Conservation (phyloP, 2,888 invertebrate genomes). For the Drosophila gaucha region DNA sequence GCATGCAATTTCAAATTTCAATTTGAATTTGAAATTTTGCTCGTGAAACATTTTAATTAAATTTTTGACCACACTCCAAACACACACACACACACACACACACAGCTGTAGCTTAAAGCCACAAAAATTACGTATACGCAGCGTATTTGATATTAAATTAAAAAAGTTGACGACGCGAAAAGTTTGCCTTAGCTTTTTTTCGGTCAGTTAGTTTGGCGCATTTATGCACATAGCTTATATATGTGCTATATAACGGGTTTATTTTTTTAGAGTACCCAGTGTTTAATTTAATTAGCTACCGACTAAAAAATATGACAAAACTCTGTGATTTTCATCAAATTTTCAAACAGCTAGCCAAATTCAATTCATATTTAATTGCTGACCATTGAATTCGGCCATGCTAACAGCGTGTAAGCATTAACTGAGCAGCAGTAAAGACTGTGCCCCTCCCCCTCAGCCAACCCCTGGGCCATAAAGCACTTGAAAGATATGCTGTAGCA, state of each 20-base stretch:
- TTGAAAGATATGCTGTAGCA: conserved; percentile 47
- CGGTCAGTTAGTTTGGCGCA: conserved; percentile 52
- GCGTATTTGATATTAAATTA: conserved; percentile 67
- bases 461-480: conserved; percentile 16
- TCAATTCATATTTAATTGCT: conserved; percentile 42
- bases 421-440: conserved; percentile 6
- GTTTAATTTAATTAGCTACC: conserved; percentile 39
- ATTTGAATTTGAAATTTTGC: conserved; percentile 60
- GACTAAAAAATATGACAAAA: conserved; percentile 29
- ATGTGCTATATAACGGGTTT: background rate
- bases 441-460: background rate
- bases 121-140: conserved; percentile 76
- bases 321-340: conserved; percentile 32
- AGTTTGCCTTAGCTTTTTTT: conserved; percentile 40
- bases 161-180: conserved; percentile 61
- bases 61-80: conserved; percentile 56
- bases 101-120: conserved; percentile 55
- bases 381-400: conserved; percentile 12
- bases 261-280: conserved; percentile 6
- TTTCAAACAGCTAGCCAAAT: conserved; percentile 18
- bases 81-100: conserved; percentile 10
- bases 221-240: conserved; percentile 27
- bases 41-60: conserved; percentile 72
- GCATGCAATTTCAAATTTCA: conserved; percentile 62
- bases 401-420: conserved; percentile 27